Evolutionary conservation across 1,140 invertebrate genomes (phyloP).

Genomic region (Drosophila ananassae): DNA sequence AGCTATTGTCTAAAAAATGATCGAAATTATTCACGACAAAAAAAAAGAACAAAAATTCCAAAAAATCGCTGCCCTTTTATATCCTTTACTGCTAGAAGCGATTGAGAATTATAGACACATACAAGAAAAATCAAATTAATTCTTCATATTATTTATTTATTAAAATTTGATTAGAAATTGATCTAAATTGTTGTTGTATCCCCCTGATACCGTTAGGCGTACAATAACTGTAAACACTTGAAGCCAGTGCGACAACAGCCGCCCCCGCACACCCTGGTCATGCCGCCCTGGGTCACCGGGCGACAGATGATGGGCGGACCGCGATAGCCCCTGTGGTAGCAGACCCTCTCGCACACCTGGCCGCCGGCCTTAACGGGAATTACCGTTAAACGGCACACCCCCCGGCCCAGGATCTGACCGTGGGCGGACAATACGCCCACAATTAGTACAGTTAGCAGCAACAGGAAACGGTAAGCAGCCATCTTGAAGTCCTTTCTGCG

Average conservation of each 20-base stretch:
- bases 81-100: no score
- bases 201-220: slow-evolving; percentile 6
- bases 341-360: slow-evolving; percentile 26
- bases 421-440: background rate
- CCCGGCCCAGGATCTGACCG: slow-evolving; percentile 18
- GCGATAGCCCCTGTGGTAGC: slow-evolving; percentile 16
- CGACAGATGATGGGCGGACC: slow-evolving; percentile 24
- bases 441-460: background rate
- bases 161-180: background rate
- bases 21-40: no score
- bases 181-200: background rate
- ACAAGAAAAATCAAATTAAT: background rate
- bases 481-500: background rate
- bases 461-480: background rate
- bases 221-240: slow-evolving; percentile 24
- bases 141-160: background rate
- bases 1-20: no score
- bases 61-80: no score
- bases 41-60: no score
- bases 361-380: slow-evolving; percentile 8
- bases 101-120: background rate
- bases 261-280: slow-evolving; percentile 11
- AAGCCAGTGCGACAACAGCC: slow-evolving; percentile 27
- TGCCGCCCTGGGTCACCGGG: background rate
- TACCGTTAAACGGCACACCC: slow-evolving; percentile 15